Evolutionary conservation across 1,140 invertebrate species (phyloP), one percentile per base, ranked within the genome.

Genomic region (Sarcophaga bullata): DNA sequence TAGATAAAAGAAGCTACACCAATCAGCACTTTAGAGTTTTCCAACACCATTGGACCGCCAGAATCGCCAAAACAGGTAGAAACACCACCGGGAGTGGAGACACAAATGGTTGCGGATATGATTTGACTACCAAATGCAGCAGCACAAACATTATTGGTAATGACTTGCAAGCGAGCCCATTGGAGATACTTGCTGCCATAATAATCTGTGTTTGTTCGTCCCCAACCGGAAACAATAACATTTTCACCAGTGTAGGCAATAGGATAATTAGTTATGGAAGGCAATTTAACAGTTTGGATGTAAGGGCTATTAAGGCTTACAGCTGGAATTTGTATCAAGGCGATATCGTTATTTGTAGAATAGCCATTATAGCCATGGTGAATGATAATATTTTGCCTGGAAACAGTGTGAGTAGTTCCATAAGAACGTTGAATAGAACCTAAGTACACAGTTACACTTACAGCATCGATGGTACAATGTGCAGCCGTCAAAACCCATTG

Each of bases 301-400:
- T 82, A 49, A 37, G 47, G 10, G 81, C 80, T 86, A 85, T 83
- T 85, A 2, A 37, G 25, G 0, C 82, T 81, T 8, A 85, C 84
- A 7, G 62, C 49, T 6, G 90, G 82, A 54, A 93, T 91, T 81
- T 85, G 90, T 48, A 91, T 91, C 75, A 92, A 85, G 1, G 92
- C 91, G 82, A 93, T 91, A 84, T 93, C 92, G 86, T 92, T 87
- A 9, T 84, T 85, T 19, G 92, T 85, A 54, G 86, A 88, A 37
- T 85, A 84, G 10, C 84, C 82, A 82, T 91, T 91, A 90, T 90
- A 93, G 47, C 85, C 86, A 0, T 86, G 83, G 84, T 93, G 92
- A n/a, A 91, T 88, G 82, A 86, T 85, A 73, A 87, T 86, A 86
- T 84, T 87, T 84, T 50, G 89, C 6, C 25, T 49, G 80, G 82